These are phyloP conservation scores for Spialia ferax DNA, from an alignment of 2,888 invertebrate genomes.

Conservation along the genomic window DNA sequence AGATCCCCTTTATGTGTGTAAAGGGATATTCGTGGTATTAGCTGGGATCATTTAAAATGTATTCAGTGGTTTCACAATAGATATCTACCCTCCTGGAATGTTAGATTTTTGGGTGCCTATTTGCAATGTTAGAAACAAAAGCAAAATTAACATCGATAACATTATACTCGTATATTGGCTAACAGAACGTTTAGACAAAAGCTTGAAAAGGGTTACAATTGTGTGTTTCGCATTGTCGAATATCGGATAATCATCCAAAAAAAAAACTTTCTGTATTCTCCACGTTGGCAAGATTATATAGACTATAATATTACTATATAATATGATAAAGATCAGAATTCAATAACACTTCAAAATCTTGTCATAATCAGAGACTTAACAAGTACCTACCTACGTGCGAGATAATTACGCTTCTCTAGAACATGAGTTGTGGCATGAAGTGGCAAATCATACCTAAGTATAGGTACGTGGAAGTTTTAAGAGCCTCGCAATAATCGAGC, in stretches of 20 bases:
- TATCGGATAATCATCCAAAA: too few relatives aligned
- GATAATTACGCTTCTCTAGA: slow-evolving; percentile 17
- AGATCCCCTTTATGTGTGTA: background rate
- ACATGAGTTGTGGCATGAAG: slow-evolving; percentile 5
- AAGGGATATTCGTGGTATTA: background rate
- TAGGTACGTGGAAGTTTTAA: slow-evolving; percentile 19
- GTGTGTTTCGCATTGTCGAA: too few relatives aligned
- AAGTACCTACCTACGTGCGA: background rate
- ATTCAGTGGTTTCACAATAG: background rate
- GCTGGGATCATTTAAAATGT: background rate
- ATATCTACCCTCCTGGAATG: too few relatives aligned
- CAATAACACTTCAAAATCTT: background rate
- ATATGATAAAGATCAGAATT: too few relatives aligned
- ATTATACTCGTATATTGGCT: too few relatives aligned
- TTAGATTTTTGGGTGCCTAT: too few relatives aligned
- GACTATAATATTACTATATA: too few relatives aligned
- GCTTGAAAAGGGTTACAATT: too few relatives aligned
- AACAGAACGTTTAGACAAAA: too few relatives aligned
- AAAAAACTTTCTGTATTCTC: background rate
- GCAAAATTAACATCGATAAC: too few relatives aligned
- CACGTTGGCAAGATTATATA: background rate
- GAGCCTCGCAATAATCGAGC: slow-evolving; percentile 3
- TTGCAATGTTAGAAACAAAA: too few relatives aligned
- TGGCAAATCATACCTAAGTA: background rate
- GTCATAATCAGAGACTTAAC: background rate